These are phyloP conservation scores for Yponomeuta malinellus DNA, from an alignment of 2,888 invertebrate genomes.

Conservation along the genomic window DNA sequence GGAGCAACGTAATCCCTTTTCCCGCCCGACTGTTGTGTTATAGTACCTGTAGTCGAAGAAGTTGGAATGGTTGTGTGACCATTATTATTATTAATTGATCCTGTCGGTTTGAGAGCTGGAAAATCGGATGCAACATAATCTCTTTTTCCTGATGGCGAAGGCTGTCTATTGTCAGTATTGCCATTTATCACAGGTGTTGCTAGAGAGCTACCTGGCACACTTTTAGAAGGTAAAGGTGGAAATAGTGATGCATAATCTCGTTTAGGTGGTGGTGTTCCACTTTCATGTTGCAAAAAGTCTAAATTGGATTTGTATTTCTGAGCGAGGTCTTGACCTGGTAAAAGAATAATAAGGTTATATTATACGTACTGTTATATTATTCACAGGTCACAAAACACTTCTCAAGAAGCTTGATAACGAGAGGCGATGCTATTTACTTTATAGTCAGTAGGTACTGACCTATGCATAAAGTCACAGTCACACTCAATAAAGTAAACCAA, in stretches of 20 bases:
- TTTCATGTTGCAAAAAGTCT: conserved; percentile 62
- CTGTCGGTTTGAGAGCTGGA: conserved; percentile 14
- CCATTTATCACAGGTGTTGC: background rate
- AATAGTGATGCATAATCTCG: conserved; percentile 20
- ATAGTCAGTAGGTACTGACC: background rate
- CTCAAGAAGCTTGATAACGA: background rate
- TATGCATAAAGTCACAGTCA: background rate
- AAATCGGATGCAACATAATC: conserved; percentile 15
- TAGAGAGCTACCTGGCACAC: background rate
- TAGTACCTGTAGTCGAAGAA: background rate
- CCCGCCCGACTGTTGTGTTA: background rate
- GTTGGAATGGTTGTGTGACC: background rate
- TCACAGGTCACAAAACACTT: background rate
- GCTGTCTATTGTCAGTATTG: background rate
- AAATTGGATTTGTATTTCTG: conserved; percentile 39
- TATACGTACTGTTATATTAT: background rate
- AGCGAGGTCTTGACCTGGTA: background rate
- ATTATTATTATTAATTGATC: background rate
- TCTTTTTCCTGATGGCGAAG: conserved; percentile 33
- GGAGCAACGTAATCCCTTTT: conserved; percentile 29
- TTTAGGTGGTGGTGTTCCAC: conserved; percentile 34
- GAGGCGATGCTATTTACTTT: background rate
- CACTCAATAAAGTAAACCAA: background rate
- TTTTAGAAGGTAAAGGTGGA: background rate
- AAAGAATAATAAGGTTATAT: background rate